Evolutionary conservation across 2,113 vertebrate species (phyloP), one percentile per base, ranked within the genome.

Genomic region (Astur gentilis): DNA sequence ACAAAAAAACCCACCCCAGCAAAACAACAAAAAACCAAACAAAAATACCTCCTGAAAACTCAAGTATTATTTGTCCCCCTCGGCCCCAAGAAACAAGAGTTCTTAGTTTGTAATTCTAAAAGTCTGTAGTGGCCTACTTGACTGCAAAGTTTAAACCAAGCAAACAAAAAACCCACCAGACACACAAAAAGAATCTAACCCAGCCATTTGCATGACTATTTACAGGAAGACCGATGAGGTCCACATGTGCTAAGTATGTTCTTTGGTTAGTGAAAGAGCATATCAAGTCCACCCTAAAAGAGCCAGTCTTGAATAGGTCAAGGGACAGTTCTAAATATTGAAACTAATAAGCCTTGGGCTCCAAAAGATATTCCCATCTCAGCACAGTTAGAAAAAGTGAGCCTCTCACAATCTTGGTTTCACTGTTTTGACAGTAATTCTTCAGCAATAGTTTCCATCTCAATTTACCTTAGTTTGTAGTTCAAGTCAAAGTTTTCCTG

Each of bases 351-450:
- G 16, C 11, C 79, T 78, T 38, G 5, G 16, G 31, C 17, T 92
- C 40, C n/a, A 65, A 57, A 75, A 90, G 18, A 14, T 44, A 36
- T 25, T 76, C 13, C 5, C 21, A 42, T 81, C 21, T 71, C 61
- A 89, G 2, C 10, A 58, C 81, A 70, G 26, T 65, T 16, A 88
- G 20, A 36, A 95, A 87, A 83, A 42, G 29, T 7, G 1, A 58
- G 49, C 47, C 10, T 86, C 5, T 75, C 13, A 73, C 3, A 49
- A 25, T 65, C 17, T 76, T 9, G 2, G 16, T 5, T 87, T 95
- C 90, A 29, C 13, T 83, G 21, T 81, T 96, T 91, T 65, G 70
- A 62, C 66, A 93, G 55, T 95, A 94, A 96, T 95, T 54, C 18
- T 45, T 89, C 73, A 87, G 57, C 61, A 90, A 20, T 64, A 47